Base-by-base conservation (phyloP, 2,113 vertebrate genomes). In the Gorsachius goisagi region DNA sequence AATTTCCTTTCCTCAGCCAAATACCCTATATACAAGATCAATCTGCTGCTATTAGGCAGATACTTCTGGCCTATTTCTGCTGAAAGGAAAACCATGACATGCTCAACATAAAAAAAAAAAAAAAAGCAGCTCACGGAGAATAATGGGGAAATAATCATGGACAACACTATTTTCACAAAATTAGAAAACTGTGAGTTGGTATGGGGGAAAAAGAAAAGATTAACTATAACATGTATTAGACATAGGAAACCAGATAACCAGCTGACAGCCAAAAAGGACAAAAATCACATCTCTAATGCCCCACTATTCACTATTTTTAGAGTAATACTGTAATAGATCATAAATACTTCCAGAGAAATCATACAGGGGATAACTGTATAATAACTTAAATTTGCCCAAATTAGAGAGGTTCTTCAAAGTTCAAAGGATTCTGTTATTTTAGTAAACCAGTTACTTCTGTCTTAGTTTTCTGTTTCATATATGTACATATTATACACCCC, bases 401-500 rank as follows among this genome's bases (percentile, higher is more conserved):
- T 35, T 55, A 35, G 5, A 33, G 24, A 77, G 9, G 7, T n/a
- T 80, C 14, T 85, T 37, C 55, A 49, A 44, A 9, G 9, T 39
- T 60, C 3, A 75, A 56, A 35, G 37, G 0, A 14, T 32, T 66
- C 3, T 79, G 3, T 20, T 75, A 26, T 79, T 88, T 79, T n/a
- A 63, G 5, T 39, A 59, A 67, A 23, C 2, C 50, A 30, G 18
- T 74, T 63, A 50, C 3, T 77, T 77, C 15, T 82, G 12, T 26
- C 10, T 88, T 41, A 33, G 8, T 60, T 76, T 94, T 73, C 13
- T 84, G 3, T 63, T 74, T 81, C 22, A n/a, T 20, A 3, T 67
- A 45, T 27, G 1, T 56, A 37, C 37, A 2, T 39, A n/a, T 53
- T 44, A 37, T 49, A 14, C 2, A 50, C 2, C 1, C 1, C 62